Base-by-base conservation (phyloP, 1,140 invertebrate genomes). In the Apocrypta bakeri region DNA sequence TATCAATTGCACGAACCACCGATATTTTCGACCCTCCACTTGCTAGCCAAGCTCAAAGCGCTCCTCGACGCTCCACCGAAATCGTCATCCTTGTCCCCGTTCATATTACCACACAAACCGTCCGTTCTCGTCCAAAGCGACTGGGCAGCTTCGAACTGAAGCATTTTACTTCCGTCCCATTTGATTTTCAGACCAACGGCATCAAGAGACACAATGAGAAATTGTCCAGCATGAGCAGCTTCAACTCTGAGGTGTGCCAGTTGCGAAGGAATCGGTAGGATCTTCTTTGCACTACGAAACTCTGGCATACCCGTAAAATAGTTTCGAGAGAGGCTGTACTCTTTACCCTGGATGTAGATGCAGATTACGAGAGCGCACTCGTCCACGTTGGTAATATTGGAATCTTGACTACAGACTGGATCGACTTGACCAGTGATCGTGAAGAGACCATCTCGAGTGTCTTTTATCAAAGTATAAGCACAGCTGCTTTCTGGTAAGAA, bases 21-120 rank as follows among this genome's bases (percentile, higher is more conserved):
- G 77, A 96, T 90, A 76, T 92, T 91, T 40, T 94, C 92, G 24
- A 94, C 91, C 87, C 94, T 93, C 95, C 96, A 97, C 25, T 93
- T 94, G 24, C 93, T 93, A 2, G 94, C 94, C 84, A 96, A 94
- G 92, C 0, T 90, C 87, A 37, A 93, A 89, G 83, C 90, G 93
- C 88, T 91, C 0, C 64, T 97, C 92, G 89, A 98, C 97, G 87
- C 97, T 95, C 7, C 89, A 89, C 7, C 90, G 63, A 97, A 93
- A 89, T 98, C 97, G 86, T 97, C 96, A 7, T 90, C 89, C 4
- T 89, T 87, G 83, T 94, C 92, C 0, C 96, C 95, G 90, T 98
- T 95, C 78, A 97, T 92, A 6, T 91, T 93, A 0, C 97, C 97
- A 88, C 97, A 98, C 0, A 98, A 90, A 68, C 97, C 97, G 84